Evolutionary conservation across 1,140 invertebrate genomes (phyloP), one percentile per base, ranked within the genome.

Genomic region (Matsumurasca onukii): DNA sequence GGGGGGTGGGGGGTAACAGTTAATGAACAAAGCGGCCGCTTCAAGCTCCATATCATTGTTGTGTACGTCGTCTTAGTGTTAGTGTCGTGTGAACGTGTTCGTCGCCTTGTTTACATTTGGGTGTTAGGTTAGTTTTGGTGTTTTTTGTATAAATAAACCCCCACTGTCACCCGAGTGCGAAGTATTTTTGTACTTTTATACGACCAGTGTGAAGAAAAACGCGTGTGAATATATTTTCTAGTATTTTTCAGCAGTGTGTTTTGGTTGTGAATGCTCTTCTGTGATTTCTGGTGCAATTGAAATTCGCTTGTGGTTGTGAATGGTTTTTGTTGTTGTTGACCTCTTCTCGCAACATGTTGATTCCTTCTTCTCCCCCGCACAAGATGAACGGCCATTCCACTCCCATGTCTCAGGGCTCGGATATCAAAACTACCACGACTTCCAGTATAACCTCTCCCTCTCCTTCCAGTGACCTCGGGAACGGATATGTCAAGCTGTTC

Each of bases 401-500:
- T 13, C 12, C 13, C 20, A 59, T 2, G 9, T 22, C 15, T 2
- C 15, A 5, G n/a, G 39, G 39, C 34, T 34, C 2, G 3, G 31
- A 63, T 9, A 30, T n/a, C 31, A 63, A 34, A 9, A 13, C 3
- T 15, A 1, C 5, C 1, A 20, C 27, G 2, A 39, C 30, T 27
- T 45, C 34, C n/a, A 30, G 9, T n/a, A 48, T 22, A 1, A 59
- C 30, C 27, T 68, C 66, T 27, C 57, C 55, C 0, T 55, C 30
- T 9, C 39, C 52, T 29, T 63, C 31, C 55, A 31, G 30, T 25
- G 66, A 68, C 27, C 31, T 67, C n/a, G 76, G 74, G 3, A 74
- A 75, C 39, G 86, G 86, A 71, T 89, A 91, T 22, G 86, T 94
- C 52, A 95, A 95, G 80, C 83, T 96, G 31, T 96, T 96, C 79